These are phyloP conservation scores for Drosophila merina DNA, from an alignment of 2,888 invertebrate genomes.

Conservation along the genomic window DNA sequence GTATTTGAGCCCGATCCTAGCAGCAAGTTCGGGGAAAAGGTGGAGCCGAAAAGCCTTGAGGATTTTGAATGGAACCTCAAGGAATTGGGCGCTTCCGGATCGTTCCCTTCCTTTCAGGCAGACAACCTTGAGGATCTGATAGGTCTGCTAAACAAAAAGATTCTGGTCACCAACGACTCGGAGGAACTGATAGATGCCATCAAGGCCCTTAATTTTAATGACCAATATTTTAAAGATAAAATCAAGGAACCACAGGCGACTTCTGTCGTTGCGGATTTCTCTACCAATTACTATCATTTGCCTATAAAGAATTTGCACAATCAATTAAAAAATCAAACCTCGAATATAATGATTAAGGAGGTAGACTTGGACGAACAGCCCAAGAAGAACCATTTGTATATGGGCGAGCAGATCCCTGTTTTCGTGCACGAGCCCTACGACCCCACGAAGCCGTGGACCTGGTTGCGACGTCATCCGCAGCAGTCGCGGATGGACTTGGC, in stretches of 20 bases:
- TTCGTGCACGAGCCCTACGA: conserved; percentile 44
- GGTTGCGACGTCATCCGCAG: conserved; percentile 49
- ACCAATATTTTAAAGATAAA: too few relatives aligned
- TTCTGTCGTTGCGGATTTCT: too few relatives aligned
- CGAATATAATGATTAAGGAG: too few relatives aligned
- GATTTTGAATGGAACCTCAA: not conserved
- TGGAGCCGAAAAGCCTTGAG: not conserved
- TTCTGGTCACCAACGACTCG: not conserved
- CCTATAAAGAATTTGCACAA: too few relatives aligned
- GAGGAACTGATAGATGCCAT: not conserved
- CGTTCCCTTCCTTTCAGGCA: not conserved
- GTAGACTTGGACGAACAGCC: too few relatives aligned
- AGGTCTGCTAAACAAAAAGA: not conserved
- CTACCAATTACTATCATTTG: too few relatives aligned
- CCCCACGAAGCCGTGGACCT: conserved; percentile 20
- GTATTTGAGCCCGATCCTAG: not conserved
- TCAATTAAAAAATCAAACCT: too few relatives aligned
- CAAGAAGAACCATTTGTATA: not conserved
- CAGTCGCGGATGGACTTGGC: conserved; percentile 1
- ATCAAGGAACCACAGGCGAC: too few relatives aligned
- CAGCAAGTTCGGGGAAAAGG: not conserved
- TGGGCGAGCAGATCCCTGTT: conserved; percentile 36
- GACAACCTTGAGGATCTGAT: conserved; percentile 1
- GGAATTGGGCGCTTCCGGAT: not conserved
- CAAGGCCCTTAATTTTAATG: not conserved